phyloP scores from a whole-genome alignment of 2,797 vertebrate genomes.

The Leuciscus waleckii region DNA sequence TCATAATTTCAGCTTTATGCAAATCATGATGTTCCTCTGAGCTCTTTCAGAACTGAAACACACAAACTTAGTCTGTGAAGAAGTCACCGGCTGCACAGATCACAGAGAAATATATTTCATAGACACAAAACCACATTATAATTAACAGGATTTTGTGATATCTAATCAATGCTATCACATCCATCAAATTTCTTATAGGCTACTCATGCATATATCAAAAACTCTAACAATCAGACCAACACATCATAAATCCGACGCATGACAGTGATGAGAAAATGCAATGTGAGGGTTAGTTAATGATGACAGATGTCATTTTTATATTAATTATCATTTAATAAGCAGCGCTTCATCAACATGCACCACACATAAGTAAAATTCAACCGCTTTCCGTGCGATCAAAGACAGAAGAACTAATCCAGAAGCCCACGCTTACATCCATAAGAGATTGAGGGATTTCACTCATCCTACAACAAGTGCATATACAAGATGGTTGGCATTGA shows the following conservation, averaged over 20 bases:
- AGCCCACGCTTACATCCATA: not conserved
- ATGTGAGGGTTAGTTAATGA: not conserved
- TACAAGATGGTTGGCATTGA: slow-evolving; percentile 7
- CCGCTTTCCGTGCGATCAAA: not conserved
- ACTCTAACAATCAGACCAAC: not conserved
- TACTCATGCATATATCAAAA: not conserved
- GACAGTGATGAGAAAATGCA: not conserved
- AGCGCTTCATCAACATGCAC: too few species aligned
- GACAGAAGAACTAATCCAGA: slow-evolving; percentile 5
- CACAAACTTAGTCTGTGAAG: not conserved
- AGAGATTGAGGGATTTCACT: slow-evolving; percentile 15
- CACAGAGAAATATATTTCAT: not conserved
- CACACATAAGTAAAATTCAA: not conserved
- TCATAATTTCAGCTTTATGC: slow-evolving; percentile 38
- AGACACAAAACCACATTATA: not conserved
- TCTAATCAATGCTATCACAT: not conserved
- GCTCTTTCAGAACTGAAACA: not conserved
- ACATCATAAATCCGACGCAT: not conserved
- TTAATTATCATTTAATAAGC: not conserved
- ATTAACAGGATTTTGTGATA: not conserved
- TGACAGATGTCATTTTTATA: not conserved
- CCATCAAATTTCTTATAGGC: not conserved
- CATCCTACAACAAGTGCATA: not conserved
- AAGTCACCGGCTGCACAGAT: not conserved
- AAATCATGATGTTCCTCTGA: slow-evolving; percentile 27